A percentile compares a stretch with the other conserved stretches of the same genome.
These are phyloP conservation scores for Amphipyra tragopoginis DNA, from an alignment of 2,888 invertebrate genomes.

Conservation along the genomic window DNA sequence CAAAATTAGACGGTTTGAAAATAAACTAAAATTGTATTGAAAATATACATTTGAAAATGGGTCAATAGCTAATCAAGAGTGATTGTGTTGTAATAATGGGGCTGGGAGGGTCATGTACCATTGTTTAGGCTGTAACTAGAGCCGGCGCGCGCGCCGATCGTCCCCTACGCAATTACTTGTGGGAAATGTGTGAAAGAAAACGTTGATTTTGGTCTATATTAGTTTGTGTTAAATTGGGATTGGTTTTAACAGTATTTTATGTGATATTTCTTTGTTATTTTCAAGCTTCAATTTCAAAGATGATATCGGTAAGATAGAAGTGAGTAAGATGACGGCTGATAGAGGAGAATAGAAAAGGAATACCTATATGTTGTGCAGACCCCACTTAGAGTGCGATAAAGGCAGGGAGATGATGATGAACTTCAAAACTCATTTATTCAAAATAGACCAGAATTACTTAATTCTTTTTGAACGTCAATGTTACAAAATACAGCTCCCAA, in stretches of 20 bases:
- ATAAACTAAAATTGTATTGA: slow-evolving; percentile 56
- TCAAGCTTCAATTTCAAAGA: too few relatives aligned
- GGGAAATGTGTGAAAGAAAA: slow-evolving; percentile 56
- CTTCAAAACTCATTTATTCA: too few relatives aligned
- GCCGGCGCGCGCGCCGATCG: slow-evolving; percentile 54
- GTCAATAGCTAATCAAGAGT: slow-evolving; percentile 77
- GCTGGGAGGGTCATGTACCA: slow-evolving; percentile 60
- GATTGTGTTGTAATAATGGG: slow-evolving; percentile 71
- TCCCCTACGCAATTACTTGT: slow-evolving; percentile 45
- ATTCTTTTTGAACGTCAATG: too few relatives aligned
- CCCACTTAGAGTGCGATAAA: too few relatives aligned
- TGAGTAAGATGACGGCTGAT: too few relatives aligned
- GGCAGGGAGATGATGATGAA: too few relatives aligned
- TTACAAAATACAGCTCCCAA: too few relatives aligned
- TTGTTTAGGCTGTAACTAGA: slow-evolving; percentile 69
- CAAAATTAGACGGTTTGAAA: slow-evolving; percentile 51
- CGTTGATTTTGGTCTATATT: slow-evolving; percentile 51
- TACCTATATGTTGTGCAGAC: too few relatives aligned
- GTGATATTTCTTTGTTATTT: background rate
- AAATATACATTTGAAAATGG: slow-evolving; percentile 63
- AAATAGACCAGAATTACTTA: too few relatives aligned
- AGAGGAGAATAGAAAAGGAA: too few relatives aligned
- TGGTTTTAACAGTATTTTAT: slow-evolving; percentile 16
- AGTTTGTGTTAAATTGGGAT: slow-evolving; percentile 37
- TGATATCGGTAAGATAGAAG: too few relatives aligned